Evolutionary conservation across 2,113 vertebrate species (phyloP), one percentile per base, ranked within the genome.

Genomic region (Notarius quadriscutis): DNA sequence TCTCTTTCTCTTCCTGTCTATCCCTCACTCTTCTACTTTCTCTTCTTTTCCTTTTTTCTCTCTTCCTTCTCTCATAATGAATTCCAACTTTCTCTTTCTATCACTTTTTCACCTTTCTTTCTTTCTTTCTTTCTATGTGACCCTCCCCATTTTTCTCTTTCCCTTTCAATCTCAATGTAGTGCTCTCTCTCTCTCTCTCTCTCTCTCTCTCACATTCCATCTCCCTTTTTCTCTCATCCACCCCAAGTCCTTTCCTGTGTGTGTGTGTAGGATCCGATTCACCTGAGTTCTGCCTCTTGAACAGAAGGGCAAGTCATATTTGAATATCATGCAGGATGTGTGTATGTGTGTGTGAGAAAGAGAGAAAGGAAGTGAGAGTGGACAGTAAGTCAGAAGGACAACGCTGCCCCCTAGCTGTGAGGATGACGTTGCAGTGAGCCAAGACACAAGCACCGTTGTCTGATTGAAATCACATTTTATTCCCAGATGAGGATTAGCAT

Each of bases 321-420:
- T 80, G 53, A 80, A 80, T 80, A 80, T 20, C 27, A 80, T 18
- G 12, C 7, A 10, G 14, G n/a, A 30, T 4, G 15, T 9, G n/a
- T 27, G 15, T 9, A 15, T 27, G 53, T 17, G 77, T 30, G 51
- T 7, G 30, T 0, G 17, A 41, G 71, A 41, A 41, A 50, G 34
- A 25, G 72, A 75, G 18, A 53, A 22, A 53, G 10, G 3, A 15
- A 2, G 51, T 1, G 22, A n/a, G 25, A 12, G 58, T 12, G 12
- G 17, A 78, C 78, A 78, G 78, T 89, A 89, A 87, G 82, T 30
- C 77, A 80, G 55, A 93, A 94, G 92, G 93, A 88, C 95, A 95
- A 95, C 90, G 94, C 94, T 95, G 94, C 94, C 95, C 94, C 89
- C 95, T 93, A 92, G 90, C 90, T 92, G 90, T 81, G 27, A 58